Percentiles rank a stretch among this genome's conserved stretches.
phyloP scores from a whole-genome alignment of 2,888 invertebrate species.

The Phlogophora meticulosa region DNA sequence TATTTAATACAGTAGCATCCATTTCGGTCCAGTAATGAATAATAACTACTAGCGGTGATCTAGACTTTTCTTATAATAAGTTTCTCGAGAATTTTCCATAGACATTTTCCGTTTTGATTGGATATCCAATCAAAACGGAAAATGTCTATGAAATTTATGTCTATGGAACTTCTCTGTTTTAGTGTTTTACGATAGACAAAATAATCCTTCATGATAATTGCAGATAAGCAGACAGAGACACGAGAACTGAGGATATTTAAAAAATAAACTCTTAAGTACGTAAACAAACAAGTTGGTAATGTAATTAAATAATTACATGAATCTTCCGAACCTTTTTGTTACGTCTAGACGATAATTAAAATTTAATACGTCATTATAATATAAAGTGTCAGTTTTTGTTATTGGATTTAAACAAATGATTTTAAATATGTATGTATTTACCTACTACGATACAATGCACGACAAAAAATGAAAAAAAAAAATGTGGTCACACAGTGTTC shows the following conservation, averaged over 20 bases:
- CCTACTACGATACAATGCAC: slow-evolving; percentile 4
- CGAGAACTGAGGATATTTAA: slow-evolving; percentile 11
- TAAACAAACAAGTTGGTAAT: slow-evolving; percentile 1
- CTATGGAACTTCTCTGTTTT: no score
- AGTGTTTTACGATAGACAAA: slow-evolving; percentile 2
- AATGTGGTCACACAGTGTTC: no score
- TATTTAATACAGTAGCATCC: not conserved
- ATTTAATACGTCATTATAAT: not conserved
- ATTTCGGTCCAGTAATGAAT: not conserved
- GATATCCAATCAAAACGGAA: no score
- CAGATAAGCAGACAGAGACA: slow-evolving; percentile 5
- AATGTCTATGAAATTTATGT: no score
- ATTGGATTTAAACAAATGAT: not conserved
- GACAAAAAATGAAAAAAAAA: not conserved
- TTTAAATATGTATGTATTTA: not conserved
- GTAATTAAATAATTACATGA: slow-evolving; percentile 3
- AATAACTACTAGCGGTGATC: not conserved
- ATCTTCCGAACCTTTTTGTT: not conserved
- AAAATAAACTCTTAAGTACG: not conserved
- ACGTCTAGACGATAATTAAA: slow-evolving; percentile 12
- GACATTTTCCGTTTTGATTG: slow-evolving; percentile 9
- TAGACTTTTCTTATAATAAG: not conserved
- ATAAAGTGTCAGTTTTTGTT: not conserved
- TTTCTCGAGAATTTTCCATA: slow-evolving; percentile 8
- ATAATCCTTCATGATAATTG: slow-evolving; percentile 12